phyloP scores from a whole-genome alignment of 92 coral and sea anemone species.

The Metridium senile region DNA sequence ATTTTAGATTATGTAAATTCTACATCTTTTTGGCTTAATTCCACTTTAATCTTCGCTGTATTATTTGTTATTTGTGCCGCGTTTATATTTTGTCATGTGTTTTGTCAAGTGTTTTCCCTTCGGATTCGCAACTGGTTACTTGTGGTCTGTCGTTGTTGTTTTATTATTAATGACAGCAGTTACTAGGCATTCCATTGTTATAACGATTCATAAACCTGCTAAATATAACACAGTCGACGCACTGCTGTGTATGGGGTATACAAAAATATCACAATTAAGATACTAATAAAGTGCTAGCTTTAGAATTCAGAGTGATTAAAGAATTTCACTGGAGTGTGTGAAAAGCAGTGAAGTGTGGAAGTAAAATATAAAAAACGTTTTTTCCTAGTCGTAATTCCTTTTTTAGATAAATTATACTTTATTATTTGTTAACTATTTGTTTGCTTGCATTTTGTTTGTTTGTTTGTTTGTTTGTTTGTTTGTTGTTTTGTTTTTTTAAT shows the following conservation, averaged over 20 bases:
- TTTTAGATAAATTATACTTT: too few relatives aligned
- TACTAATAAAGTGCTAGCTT: neutral
- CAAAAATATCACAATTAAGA: neutral
- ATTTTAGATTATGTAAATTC: neutral
- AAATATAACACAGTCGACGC: neutral
- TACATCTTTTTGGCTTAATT: neutral
- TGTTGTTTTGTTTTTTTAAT: too few relatives aligned
- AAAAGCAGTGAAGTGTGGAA: neutral
- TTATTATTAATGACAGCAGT: slow-evolving; percentile 4
- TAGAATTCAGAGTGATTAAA: neutral
- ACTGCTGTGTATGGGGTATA: neutral
- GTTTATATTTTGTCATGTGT: neutral
- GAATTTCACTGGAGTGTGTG: neutral
- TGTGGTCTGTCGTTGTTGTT: neutral
- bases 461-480: too few relatives aligned
- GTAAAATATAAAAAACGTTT: too few relatives aligned
- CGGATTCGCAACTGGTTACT: neutral
- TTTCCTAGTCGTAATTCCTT: too few relatives aligned
- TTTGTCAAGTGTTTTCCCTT: neutral
- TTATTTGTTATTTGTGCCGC: neutral
- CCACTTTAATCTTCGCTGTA: neutral
- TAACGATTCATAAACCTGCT: neutral
- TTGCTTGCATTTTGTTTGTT: too few relatives aligned
- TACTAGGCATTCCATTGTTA: neutral
- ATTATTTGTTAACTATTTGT: too few relatives aligned